Evolutionary conservation across 2,113 vertebrate genomes (phyloP), one percentile per base, ranked within the genome.

Genomic region (Bufo gargarizans): DNA sequence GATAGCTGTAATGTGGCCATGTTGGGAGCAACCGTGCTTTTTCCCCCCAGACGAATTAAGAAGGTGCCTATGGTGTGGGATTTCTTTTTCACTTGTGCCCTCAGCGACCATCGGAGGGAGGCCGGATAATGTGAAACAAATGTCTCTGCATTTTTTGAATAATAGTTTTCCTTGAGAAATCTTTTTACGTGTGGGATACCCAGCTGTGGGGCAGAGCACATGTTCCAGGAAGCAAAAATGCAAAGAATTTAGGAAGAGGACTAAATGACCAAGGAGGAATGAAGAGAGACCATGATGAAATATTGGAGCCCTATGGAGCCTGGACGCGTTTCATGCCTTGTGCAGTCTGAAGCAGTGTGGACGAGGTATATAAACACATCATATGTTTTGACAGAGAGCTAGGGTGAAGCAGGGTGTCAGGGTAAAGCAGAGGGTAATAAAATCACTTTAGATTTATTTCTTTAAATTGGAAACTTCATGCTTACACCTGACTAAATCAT

Each of bases 401-500:
- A 94, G 94, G 95, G 96, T 96, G 95, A 96, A 96, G 95, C 92
- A 93, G 94, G 95, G 95, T 96, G 94, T 96, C 96, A 95, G 95
- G 95, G 95, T 95, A 96, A 96, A 98, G 95, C 95, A 96, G 96
- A 94, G 95, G 94, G 97, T 98, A 97, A 97, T 98, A 99, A 99
- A 98, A 99, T 97, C 96, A 97, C 96, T 97, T 96, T 95, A 97
- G 98, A 99, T 99, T 99, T 99, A 99, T 99, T 97, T 96, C 96
- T 95, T 95, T 96, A 99, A 99, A 99, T 99, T 98, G 97, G 97
- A 99, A 98, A 99, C 97, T 98, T 98, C 97, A 99, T 97, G 97
- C 98, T 98, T 97, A 98, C 98, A 99, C 98, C 98, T 99, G 98
- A 99, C 98, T 99, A 99, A 99, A 99, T 99, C 98, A 99, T 99